phyloP scores from a whole-genome alignment of 2,797 vertebrate species.

The Pseudochirops corinnae region DNA sequence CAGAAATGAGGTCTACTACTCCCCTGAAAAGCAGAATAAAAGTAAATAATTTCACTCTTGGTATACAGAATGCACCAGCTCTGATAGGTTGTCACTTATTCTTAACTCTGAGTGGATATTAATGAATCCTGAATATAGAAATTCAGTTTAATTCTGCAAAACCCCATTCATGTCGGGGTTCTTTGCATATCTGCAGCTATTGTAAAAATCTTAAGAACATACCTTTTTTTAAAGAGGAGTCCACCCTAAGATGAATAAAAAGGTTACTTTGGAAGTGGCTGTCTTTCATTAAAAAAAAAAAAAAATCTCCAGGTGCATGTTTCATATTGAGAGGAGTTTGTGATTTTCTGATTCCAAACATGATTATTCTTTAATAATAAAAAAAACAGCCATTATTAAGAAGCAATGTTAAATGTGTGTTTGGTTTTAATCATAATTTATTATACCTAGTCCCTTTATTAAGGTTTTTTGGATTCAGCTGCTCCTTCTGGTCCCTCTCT shows the following conservation, averaged over 20 bases:
- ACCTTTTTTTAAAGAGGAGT: background rate
- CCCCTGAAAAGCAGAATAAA: background rate
- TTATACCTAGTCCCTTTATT: constrained; percentile 52
- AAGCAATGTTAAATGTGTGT: background rate
- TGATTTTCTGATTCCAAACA: background rate
- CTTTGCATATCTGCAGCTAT: background rate
- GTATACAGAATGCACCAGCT: background rate
- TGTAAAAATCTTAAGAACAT: background rate
- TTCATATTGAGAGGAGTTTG: background rate
- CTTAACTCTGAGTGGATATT: background rate
- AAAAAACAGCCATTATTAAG: background rate
- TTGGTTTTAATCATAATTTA: background rate
- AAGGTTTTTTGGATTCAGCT: constrained; percentile 65
- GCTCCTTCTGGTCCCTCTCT: constrained; percentile 53
- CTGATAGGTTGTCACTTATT: background rate
- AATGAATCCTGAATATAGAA: background rate
- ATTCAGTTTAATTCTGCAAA: background rate
- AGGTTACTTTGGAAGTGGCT: constrained; percentile 19
- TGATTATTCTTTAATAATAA: constrained; percentile 7
- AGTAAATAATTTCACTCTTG: background rate
- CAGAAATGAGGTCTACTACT: background rate
- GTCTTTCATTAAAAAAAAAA: constrained; percentile 2
- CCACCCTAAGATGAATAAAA: background rate
- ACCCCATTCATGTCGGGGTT: background rate
- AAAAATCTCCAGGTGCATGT: background rate